Evolutionary conservation across 2,888 invertebrate genomes (phyloP).

Genomic region (Agonopterix heracliana): DNA sequence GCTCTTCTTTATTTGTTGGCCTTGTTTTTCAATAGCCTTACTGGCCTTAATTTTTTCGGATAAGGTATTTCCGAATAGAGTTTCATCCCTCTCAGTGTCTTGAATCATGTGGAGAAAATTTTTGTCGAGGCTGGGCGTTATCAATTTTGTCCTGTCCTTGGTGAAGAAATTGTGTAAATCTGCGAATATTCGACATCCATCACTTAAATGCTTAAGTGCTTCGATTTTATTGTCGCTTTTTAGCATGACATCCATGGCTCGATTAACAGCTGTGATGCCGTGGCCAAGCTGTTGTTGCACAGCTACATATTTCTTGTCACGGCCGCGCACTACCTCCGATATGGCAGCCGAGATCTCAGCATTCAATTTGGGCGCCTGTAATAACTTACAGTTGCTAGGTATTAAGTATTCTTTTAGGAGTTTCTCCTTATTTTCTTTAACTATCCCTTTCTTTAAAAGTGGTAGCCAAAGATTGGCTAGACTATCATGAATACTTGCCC

Average conservation of each 20-base stretch:
- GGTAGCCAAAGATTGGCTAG: slow-evolving; percentile 10
- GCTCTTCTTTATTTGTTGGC: slow-evolving; percentile 10
- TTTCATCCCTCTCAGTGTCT: slow-evolving; percentile 11
- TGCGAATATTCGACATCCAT: slow-evolving; percentile 13
- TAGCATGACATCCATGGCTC: slow-evolving; percentile 10
- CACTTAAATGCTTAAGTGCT: slow-evolving; percentile 14
- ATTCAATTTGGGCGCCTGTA: slow-evolving; percentile 18
- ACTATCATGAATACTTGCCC: slow-evolving; percentile 9
- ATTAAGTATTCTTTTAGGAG: slow-evolving; percentile 11
- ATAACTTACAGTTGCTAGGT: slow-evolving; percentile 15
- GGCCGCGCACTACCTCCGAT: slow-evolving; percentile 6
- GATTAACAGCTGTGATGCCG: slow-evolving; percentile 13
- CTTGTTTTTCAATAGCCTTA: too few species aligned
- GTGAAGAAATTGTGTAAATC: slow-evolving; percentile 13
- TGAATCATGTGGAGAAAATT: slow-evolving; percentile 13
- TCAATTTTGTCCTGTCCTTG: slow-evolving; percentile 11
- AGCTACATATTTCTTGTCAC: too few species aligned
- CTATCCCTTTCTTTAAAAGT: slow-evolving; percentile 8
- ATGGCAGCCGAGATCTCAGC: slow-evolving; percentile 13
- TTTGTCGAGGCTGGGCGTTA: slow-evolving; percentile 15
- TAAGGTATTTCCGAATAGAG: slow-evolving; percentile 9
- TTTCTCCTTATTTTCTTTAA: slow-evolving; percentile 10
- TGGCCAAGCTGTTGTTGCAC: slow-evolving; percentile 4
- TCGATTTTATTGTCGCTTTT: slow-evolving; percentile 11
- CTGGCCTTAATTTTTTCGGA: slow-evolving; percentile 8